phyloP scores from a whole-genome alignment of 2,888 invertebrate species.

The Eugnorisma glareosa region DNA sequence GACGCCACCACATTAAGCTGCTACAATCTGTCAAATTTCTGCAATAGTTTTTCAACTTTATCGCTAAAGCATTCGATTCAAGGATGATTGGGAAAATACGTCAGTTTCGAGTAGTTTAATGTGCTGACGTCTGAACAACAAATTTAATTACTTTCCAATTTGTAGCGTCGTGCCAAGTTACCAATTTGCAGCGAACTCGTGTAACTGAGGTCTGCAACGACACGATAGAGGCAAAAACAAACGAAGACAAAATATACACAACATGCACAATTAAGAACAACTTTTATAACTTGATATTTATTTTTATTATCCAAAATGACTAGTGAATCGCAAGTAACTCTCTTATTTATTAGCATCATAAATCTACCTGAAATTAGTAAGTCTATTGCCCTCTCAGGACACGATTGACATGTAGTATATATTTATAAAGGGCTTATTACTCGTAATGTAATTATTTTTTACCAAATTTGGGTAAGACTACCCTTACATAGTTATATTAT shows the following conservation, averaged over 20 bases:
- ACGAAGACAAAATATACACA: constrained; percentile 12
- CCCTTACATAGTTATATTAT: constrained; percentile 7
- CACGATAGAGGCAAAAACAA: not conserved
- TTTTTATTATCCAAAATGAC: constrained; percentile 29
- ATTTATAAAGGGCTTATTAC: not conserved
- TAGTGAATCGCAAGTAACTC: constrained; percentile 16
- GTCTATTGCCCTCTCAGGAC: constrained; percentile 2
- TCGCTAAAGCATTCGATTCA: too few species aligned
- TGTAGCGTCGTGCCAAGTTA: constrained; percentile 22
- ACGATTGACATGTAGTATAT: constrained; percentile 36
- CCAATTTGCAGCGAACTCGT: constrained; percentile 17
- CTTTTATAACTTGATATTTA: constrained; percentile 1
- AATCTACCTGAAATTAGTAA: not conserved
- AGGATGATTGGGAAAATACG: too few species aligned
- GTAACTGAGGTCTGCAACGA: not conserved
- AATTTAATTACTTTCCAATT: constrained; percentile 42
- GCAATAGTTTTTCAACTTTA: too few species aligned
- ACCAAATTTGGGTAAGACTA: not conserved
- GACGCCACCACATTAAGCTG: too few species aligned
- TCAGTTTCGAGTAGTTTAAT: too few species aligned
- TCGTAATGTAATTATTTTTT: constrained; percentile 2
- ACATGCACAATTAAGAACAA: not conserved
- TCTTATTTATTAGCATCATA: constrained; percentile 9
- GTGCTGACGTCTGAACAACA: not conserved
- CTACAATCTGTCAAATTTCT: too few species aligned